phyloP scores from a whole-genome alignment of 2,113 vertebrate genomes.

The Forbesichthys agassizii region DNA sequence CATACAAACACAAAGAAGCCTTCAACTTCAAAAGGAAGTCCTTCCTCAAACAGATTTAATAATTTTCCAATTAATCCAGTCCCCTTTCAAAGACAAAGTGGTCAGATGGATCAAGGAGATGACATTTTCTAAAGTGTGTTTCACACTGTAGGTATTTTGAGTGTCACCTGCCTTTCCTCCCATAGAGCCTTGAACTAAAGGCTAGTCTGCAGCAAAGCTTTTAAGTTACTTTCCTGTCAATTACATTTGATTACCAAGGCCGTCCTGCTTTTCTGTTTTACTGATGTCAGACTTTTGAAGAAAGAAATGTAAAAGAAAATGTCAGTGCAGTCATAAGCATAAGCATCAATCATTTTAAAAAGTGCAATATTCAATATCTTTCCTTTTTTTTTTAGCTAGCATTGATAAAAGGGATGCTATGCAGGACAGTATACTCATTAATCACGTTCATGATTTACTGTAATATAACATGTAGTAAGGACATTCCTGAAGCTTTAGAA shows the following conservation, averaged over 20 bases:
- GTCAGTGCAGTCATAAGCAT: constrained; percentile 51
- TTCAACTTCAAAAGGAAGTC: constrained; percentile 31
- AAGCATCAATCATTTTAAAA: constrained; percentile 51
- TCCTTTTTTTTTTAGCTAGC: constrained; percentile 36
- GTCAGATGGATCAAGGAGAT: constrained; percentile 57
- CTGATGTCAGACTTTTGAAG: not conserved
- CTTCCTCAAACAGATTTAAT: constrained; percentile 53
- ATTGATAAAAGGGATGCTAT: constrained; percentile 52
- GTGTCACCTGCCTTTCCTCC: constrained; percentile 34
- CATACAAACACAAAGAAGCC: constrained; percentile 25
- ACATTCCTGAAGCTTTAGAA: constrained; percentile 32
- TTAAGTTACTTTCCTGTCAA: constrained; percentile 68
- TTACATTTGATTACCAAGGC: constrained; percentile 69
- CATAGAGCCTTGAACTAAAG: constrained; percentile 66
- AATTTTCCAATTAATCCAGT: constrained; percentile 56
- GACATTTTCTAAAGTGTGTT: constrained; percentile 57
- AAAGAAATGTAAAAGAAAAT: constrained; percentile 37
- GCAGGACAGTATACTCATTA: constrained; percentile 38
- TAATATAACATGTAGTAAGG: constrained; percentile 31
- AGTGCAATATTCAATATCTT: constrained; percentile 40
- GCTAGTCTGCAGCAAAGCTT: constrained; percentile 58
- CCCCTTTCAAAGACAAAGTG: constrained; percentile 54
- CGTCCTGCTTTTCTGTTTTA: constrained; percentile 54
- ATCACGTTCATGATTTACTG: constrained; percentile 40
- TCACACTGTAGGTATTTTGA: constrained; percentile 39